Percentiles rank a stretch among this genome's conserved stretches.
phyloP scores from a whole-genome alignment of 2,888 invertebrate species.

The Hipparchia sbordonii region DNA sequence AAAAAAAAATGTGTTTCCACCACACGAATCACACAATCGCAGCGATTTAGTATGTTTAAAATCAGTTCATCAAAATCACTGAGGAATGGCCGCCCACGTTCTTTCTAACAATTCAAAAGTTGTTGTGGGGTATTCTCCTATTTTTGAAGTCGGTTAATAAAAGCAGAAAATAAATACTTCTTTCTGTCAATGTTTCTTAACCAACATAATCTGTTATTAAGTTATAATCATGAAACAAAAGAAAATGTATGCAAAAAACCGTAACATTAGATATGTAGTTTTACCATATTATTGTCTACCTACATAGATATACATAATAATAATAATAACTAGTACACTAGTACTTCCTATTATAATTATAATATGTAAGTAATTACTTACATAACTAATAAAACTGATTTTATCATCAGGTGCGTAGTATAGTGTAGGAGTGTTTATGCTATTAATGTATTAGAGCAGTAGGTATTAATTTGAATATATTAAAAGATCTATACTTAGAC shows the following conservation, averaged over 20 bases:
- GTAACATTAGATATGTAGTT: neutral
- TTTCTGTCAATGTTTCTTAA: too few species aligned
- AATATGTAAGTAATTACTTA: neutral
- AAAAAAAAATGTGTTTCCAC: too few species aligned
- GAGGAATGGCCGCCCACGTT: too few species aligned
- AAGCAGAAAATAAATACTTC: too few species aligned
- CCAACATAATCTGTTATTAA: too few species aligned
- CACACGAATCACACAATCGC: too few species aligned
- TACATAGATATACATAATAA: slow-evolving; percentile 4
- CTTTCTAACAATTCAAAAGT: too few species aligned
- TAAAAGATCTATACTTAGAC: neutral
- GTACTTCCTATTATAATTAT: slow-evolving; percentile 14
- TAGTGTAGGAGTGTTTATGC: slow-evolving; percentile 12
- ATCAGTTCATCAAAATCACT: too few species aligned
- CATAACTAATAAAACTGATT: slow-evolving; percentile 6
- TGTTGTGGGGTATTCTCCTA: too few species aligned
- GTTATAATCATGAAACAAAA: too few species aligned
- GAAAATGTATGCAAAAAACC: neutral
- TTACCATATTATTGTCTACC: slow-evolving; percentile 1
- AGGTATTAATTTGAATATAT: neutral
- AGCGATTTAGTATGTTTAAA: too few species aligned
- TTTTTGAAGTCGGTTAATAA: too few species aligned
- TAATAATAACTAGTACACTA: neutral
- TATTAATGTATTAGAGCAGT: slow-evolving; percentile 1
- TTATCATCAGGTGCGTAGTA: slow-evolving; percentile 4